Evolutionary conservation across 2,113 vertebrate genomes (phyloP).

Genomic region (Nibea coibor): DNA sequence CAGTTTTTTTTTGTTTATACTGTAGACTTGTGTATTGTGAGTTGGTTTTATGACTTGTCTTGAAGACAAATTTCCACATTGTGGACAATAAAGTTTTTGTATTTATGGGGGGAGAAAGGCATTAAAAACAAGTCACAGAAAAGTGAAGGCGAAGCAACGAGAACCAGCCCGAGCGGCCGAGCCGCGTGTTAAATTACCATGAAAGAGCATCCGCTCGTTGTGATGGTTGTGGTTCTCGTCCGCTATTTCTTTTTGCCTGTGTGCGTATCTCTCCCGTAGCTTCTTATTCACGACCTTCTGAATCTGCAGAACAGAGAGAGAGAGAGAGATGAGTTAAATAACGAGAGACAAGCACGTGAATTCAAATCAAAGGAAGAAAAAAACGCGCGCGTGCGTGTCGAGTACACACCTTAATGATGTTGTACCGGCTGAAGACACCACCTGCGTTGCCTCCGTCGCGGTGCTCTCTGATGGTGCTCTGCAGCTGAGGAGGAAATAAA

Average conservation of each 20-base stretch:
- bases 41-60: no score
- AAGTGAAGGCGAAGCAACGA: no score
- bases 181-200: conserved; percentile 81
- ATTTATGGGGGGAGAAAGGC: no score
- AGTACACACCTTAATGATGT: conserved; percentile 92
- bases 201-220: conserved; percentile 98
- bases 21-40: no score
- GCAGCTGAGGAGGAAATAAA: conserved; percentile 84
- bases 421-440: conserved; percentile 97
- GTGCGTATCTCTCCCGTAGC: conserved; percentile 92
- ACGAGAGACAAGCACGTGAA: not conserved
- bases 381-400: not conserved
- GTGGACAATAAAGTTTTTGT: no score
- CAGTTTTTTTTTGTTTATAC: no score
- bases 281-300: conserved; percentile 99
- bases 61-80: no score
- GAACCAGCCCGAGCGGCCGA: not conserved
- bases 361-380: not conserved
- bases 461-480: conserved; percentile 97
- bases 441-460: conserved; percentile 97
- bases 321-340: not conserved
- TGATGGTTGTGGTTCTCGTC: conserved; percentile 99
- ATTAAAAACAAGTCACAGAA: no score
- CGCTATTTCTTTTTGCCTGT: conserved; percentile 96
- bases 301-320: conserved; percentile 86